A percentile compares a stretch with the other conserved stretches of the same genome.
These are phyloP conservation scores for Pithys albifrons DNA, from an alignment of 2,113 vertebrate genomes.

Conservation along the genomic window DNA sequence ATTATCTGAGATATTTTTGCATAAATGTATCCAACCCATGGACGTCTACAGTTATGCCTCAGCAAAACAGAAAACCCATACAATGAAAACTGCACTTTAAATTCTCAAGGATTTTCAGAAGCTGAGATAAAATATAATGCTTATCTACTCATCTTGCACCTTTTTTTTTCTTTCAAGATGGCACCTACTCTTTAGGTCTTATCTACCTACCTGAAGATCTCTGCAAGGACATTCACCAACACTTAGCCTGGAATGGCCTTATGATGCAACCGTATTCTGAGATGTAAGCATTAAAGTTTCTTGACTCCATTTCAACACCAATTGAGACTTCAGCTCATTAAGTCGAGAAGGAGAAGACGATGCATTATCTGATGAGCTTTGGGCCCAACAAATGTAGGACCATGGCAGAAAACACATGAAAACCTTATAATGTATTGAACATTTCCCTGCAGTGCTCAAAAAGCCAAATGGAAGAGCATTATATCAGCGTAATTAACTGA, in stretches of 20 bases:
- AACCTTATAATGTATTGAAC: constrained; percentile 1
- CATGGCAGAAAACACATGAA: background rate
- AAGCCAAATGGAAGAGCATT: background rate
- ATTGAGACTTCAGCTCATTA: background rate
- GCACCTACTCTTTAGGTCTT: background rate
- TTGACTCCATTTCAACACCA: background rate
- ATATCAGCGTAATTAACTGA: background rate
- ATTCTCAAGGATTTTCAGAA: background rate
- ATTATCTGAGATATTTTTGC: background rate
- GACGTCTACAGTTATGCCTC: background rate
- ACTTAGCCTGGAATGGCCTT: background rate
- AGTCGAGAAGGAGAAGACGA: background rate
- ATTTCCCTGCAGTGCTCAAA: background rate
- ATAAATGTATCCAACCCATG: background rate
- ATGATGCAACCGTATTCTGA: background rate
- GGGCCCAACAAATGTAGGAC: background rate
- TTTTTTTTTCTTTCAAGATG: background rate
- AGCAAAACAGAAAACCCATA: background rate
- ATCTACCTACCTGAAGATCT: background rate
- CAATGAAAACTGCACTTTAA: background rate
- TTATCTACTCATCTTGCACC: background rate
- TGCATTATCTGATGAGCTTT: background rate
- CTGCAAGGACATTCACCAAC: background rate
- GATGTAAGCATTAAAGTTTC: background rate
- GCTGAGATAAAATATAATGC: background rate